These are phyloP conservation scores for Phorcus lineatus DNA, from an alignment of 2,888 invertebrate genomes.

Conservation along the genomic window DNA sequence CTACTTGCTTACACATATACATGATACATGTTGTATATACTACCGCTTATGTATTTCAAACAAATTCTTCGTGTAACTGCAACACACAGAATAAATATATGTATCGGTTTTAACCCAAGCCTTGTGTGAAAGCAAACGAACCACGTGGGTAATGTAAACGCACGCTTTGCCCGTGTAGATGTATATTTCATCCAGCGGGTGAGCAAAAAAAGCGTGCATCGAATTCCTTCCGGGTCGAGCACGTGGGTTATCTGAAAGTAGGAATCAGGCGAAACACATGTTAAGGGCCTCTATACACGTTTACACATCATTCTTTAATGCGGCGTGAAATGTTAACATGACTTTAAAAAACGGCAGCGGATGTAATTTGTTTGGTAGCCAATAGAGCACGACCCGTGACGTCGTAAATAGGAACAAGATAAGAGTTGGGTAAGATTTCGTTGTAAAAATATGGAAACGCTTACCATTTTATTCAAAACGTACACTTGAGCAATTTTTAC, in stretches of 20 bases:
- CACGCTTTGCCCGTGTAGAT: background rate
- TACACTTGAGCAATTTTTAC: background rate
- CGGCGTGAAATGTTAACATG: slow-evolving; percentile 8
- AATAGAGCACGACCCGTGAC: background rate
- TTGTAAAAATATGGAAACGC: background rate
- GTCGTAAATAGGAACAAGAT: background rate
- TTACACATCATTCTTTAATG: background rate
- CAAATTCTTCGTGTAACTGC: no score
- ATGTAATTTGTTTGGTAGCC: background rate
- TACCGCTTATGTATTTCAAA: no score
- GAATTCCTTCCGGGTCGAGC: background rate
- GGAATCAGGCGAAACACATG: background rate
- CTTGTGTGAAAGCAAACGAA: background rate
- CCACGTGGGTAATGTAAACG: background rate
- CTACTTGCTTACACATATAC: no score
- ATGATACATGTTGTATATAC: no score
- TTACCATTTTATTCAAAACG: background rate
- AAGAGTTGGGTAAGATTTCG: background rate
- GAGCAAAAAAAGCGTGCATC: background rate
- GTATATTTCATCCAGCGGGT: background rate
- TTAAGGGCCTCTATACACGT: background rate
- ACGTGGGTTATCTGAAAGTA: background rate
- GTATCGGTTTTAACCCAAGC: background rate
- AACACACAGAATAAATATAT: no score
- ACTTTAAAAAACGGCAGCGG: background rate